Evolutionary conservation across 2,888 invertebrate species (phyloP).

Genomic region (Furcula furcula): DNA sequence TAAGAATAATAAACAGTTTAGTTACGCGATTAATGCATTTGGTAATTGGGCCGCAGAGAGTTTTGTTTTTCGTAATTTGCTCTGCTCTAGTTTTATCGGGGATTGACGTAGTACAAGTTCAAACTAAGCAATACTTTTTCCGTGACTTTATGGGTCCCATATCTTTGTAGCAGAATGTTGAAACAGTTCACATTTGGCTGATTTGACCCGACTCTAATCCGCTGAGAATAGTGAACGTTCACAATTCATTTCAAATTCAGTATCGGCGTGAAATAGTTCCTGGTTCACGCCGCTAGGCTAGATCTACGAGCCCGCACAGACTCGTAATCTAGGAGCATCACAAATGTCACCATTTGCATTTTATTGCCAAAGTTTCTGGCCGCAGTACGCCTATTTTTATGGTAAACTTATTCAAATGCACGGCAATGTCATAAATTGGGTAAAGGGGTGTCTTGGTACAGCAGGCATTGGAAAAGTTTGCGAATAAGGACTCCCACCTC

Average conservation of each 20-base stretch:
- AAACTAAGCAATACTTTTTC: too few relatives aligned
- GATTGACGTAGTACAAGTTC: too few relatives aligned
- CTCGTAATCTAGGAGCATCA: conserved; percentile 48
- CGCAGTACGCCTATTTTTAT: conserved; percentile 76
- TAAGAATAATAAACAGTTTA: too few relatives aligned
- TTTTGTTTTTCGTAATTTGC: too few relatives aligned
- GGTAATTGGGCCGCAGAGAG: too few relatives aligned
- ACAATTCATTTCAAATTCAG: conserved; percentile 16
- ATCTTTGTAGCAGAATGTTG: too few relatives aligned
- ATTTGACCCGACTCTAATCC: too few relatives aligned
- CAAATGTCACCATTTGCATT: conserved; percentile 77
- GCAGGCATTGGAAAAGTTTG: conserved; percentile 56
- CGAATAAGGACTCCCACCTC: conserved; percentile 27
- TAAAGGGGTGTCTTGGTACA: conserved; percentile 68
- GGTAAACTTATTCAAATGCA: conserved; percentile 79
- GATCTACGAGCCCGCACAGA: conserved; percentile 12
- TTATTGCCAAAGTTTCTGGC: conserved; percentile 76
- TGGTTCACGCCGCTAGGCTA: conserved; percentile 6
- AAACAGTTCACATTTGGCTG: too few relatives aligned
- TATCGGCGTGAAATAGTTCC: conserved; percentile 9
- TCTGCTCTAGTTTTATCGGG: too few relatives aligned
- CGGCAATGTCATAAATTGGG: conserved; percentile 71
- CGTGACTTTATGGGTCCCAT: too few relatives aligned
- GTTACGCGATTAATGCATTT: too few relatives aligned
- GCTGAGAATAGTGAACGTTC: too few relatives aligned